Base-by-base conservation (phyloP, 1,140 invertebrate genomes). In the Diachasmimorpha longicaudata region DNA sequence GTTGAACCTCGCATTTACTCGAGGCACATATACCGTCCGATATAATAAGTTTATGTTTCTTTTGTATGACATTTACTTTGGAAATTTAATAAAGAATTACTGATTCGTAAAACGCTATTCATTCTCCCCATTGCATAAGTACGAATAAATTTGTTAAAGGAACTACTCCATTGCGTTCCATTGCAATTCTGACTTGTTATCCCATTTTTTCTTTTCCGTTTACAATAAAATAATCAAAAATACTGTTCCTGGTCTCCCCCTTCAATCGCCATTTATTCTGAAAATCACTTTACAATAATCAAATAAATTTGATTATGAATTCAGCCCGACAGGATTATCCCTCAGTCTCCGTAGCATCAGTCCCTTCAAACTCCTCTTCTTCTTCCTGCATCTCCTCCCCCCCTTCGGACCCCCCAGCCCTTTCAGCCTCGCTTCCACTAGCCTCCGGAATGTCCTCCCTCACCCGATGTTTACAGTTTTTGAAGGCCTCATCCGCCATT, bases 391-490 rank as follows among this genome's bases (percentile, higher is more conserved):
- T 23, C 13, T 44, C 21, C 16, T 14, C 25, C 36, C 10, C 19
- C 0, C 58, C 36, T n/a, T 73, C 48, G 31, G 4, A 0, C n/a
- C 23, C 42, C 13, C 76, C 76, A 39, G n/a, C 23, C 0, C 55
- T 25, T 3, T 19, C 16, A 42, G 66, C 13, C 71, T 23, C 37
- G 19, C 68, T 14, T 10, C 55, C 72, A 46, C 8, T 37, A 11
- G 31, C 63, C 16, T 31, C 70, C 10, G 36, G 2, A 11, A 0
- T 75, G 14, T 73, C 72, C 6, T 75, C 58, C 25, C 66, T 36
- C 42, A 58, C 21, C 68, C 68, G 36, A 77, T 85, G 83, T 10
- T 78, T 75, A 44, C 81, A 81, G 37, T 13, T 81, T 8, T 81
- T 79, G 36, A 82, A 83, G 5, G 68, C 37, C 0, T 81, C 71